phyloP scores from a whole-genome alignment of 1,140 invertebrate species.

The Philopotamus ludificatus region DNA sequence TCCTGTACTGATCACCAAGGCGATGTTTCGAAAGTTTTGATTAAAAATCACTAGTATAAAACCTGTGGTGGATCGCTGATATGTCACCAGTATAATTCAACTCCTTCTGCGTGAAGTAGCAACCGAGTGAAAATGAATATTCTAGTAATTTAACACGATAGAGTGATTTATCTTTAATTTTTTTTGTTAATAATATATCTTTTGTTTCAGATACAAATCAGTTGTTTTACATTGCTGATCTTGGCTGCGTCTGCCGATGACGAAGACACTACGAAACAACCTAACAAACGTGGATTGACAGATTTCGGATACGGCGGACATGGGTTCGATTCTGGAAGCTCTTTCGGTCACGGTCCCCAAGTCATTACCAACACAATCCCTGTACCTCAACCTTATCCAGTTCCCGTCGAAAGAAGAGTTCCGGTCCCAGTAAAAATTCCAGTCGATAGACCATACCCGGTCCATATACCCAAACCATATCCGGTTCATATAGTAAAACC shows the following conservation, averaged over 20 bases:
- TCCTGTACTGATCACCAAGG: constrained; percentile 14
- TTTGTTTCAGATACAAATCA: constrained; percentile 7
- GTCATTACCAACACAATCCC: constrained; percentile 44
- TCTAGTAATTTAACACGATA: background rate
- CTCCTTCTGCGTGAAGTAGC: too few relatives aligned
- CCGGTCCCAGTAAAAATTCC: constrained; percentile 52
- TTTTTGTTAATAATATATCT: background rate
- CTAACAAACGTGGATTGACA: constrained; percentile 49
- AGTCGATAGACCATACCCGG: constrained; percentile 46
- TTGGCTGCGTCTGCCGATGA: constrained; percentile 46
- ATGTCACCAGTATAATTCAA: constrained; percentile 13
- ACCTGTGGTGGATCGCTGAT: background rate
- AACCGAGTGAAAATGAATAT: constrained; percentile 7
- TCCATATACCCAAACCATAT: constrained; percentile 43
- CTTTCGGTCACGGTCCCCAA: constrained; percentile 20
- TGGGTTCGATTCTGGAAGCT: background rate
- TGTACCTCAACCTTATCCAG: constrained; percentile 53
- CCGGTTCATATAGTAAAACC: constrained; percentile 41
- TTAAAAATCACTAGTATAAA: constrained; percentile 11
- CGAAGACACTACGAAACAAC: constrained; percentile 49
- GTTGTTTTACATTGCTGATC: constrained; percentile 30
- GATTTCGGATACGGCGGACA: constrained; percentile 42
- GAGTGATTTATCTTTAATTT: background rate
- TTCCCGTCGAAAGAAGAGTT: constrained; percentile 50
- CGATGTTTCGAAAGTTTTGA: constrained; percentile 14